A percentile compares a stretch with the other conserved stretches of the same genome.
Conservation (phyloP, 2,113 vertebrate genomes). For the Ceyx melanurus region DNA sequence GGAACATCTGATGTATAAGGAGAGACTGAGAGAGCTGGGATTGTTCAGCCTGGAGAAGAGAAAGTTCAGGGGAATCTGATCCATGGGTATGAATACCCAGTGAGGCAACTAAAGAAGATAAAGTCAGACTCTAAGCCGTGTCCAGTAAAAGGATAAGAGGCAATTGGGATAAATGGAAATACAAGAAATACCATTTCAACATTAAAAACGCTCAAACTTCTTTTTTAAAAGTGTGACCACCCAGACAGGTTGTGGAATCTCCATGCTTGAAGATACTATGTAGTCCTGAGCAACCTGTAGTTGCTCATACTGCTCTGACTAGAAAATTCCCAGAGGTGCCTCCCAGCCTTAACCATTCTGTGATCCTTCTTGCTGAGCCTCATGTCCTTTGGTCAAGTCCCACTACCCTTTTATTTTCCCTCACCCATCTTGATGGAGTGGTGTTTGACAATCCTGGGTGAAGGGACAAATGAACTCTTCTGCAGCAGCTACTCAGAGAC, state of each 20-base stretch:
- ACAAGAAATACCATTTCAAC: not conserved
- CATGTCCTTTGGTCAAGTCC: not conserved
- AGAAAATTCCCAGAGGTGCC: not conserved
- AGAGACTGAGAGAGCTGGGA: not conserved
- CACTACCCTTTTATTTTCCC: not conserved
- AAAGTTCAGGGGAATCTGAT: not conserved
- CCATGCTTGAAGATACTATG: not conserved
- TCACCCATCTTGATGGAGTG: not conserved
- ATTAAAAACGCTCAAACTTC: fast-evolving
- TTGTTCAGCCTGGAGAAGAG: not conserved
- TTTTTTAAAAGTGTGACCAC: not conserved
- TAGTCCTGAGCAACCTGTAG: not conserved
- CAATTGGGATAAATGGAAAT: not conserved
- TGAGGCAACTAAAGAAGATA: not conserved
- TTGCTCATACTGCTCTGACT: not conserved
- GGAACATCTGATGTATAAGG: not conserved
- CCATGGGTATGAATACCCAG: not conserved
- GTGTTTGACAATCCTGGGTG: not conserved
- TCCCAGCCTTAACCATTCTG: not conserved
- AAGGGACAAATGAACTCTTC: not conserved
- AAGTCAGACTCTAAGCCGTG: not conserved
- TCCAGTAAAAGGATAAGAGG: not conserved
- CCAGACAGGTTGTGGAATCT: not conserved
- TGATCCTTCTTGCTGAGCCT: not conserved
- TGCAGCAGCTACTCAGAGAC: not conserved